Base-by-base conservation (phyloP, 2,797 vertebrate genomes). In the Rhinella marina region DNA sequence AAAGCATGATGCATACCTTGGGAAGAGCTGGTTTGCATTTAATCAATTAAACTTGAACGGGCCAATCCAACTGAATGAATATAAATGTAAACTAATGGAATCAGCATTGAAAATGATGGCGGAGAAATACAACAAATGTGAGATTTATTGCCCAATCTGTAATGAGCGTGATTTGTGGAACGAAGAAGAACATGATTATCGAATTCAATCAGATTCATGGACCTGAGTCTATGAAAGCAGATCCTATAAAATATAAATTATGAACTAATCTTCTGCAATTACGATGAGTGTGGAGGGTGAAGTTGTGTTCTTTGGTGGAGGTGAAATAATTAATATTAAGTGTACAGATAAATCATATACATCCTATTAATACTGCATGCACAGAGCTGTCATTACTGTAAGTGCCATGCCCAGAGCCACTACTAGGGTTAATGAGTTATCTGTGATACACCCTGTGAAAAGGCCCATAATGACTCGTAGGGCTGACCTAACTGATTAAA, bases 81-180 rank as follows among this genome's bases (percentile, higher is more conserved):
- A 91, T 87, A 93, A 94, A 93, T 93, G 93, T 92, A 92, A 95
- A 93, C 90, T 92, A 95, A 94, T 91, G 92, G 90, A 87, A 82
- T 93, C 94, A 92, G 93, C 94, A 93, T 93, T 95, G 93, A 93
- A 94, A 94, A 94, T 92, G 90, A 94, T 84, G 91, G 92, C 90
- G 91, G 94, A 91, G 93, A 94, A 93, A 91, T 92, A 89, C 94
- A 95, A 94, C 92, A 94, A 95, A 94, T 94, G 93, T 92, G 93
- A 94, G 84, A 86, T 88, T 68, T 89, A 89, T 89, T 77, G n/a
- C 61, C 52, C 57, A 64, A 78, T 59, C 57, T 59, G 48, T 75
- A 85, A 85, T 76, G 70, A 88, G 79, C 19, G 14, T 29, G 21
- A 81, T 57, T 57, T 27, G 77, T 19, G 11, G 54, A 48, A 81